Evolutionary conservation across 1,140 invertebrate genomes (phyloP), one percentile per base, ranked within the genome.

Genomic region (Drosophila melanica): DNA sequence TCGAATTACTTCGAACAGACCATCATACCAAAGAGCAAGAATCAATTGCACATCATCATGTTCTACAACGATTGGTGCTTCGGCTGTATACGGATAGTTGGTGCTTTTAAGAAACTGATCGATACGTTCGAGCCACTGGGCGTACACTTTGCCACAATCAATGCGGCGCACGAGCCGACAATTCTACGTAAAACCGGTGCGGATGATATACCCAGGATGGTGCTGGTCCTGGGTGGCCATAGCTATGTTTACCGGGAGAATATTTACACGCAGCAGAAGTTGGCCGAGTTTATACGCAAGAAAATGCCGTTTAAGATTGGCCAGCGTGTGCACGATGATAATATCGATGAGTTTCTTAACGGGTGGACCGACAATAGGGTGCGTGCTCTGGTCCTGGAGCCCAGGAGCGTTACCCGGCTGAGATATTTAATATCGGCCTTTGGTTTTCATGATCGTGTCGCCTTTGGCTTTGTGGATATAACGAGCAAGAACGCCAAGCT

Each of bases 1-100:
- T 94, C 96, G 85, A 97, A 97, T 81, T 95, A 96, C 71, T 98
- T 96, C 93, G 97, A 98, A 85, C 97, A 96, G 76, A 95, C 95
- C 20, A 94, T 98, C 66, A 82, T 98, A 50, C 96, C 97, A 69
- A 97, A 97, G 82, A 98, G 96, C 91, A 93, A 94, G 39, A 94
- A 93, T 47, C 96, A 95, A 27, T 97, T 97, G 10, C 95, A 96
- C 71, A 92, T 99, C 39, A 94, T 99, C 27, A 94, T 98, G 72
- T 97, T 98, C 89, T 98, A 98, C 92, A 96, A 96, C 4, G 98
- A 98, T 92, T 97, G 97, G 95, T 99, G 98, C 92, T 97, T 98
- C 92, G 94, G 96, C 33, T 99, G 98, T 92, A 94, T 97, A 44
- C 95, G 97, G 91, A 94, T 96, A 14, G 96, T 98, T 57, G 95